Evolutionary conservation across 2,888 invertebrate species (phyloP).

Genomic region (Calameuta filiformis): DNA sequence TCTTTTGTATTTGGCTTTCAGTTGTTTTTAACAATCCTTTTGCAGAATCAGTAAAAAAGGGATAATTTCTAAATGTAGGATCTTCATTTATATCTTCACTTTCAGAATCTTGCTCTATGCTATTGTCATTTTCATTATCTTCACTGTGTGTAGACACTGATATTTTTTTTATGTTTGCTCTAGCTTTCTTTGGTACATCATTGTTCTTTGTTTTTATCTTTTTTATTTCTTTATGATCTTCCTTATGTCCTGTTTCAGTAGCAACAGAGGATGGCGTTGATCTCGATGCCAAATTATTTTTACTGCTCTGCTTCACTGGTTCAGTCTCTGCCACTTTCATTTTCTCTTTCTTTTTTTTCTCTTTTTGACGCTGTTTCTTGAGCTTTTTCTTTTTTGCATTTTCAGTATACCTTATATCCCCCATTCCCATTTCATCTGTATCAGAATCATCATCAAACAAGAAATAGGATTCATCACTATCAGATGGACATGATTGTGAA

Average conservation of each 20-base stretch:
- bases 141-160: not conserved
- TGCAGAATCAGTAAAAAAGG: not conserved
- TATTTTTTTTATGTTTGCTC: not conserved
- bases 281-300: not conserved
- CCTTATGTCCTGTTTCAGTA: not conserved
- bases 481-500: not conserved
- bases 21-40: not conserved
- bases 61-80: not conserved
- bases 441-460: not conserved
- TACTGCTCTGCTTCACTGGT: not conserved
- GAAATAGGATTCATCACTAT: not conserved
- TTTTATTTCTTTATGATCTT: not conserved
- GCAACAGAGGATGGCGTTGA: not conserved
- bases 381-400: conserved; percentile 23
- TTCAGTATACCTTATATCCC: not conserved
- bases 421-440: not conserved
- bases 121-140: not conserved
- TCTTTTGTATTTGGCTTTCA: conserved; percentile 8
- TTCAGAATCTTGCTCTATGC: not conserved
- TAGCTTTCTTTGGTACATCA: not conserved
- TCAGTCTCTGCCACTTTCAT: not conserved
- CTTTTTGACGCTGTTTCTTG: conserved; percentile 27
- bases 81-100: not conserved
- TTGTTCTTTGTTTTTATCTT: not conserved
- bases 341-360: conserved; percentile 18